Percentiles rank a stretch among this genome's conserved stretches.
phyloP scores from a whole-genome alignment of 2,113 vertebrate species.

The Aspidoscelis tigris region DNA sequence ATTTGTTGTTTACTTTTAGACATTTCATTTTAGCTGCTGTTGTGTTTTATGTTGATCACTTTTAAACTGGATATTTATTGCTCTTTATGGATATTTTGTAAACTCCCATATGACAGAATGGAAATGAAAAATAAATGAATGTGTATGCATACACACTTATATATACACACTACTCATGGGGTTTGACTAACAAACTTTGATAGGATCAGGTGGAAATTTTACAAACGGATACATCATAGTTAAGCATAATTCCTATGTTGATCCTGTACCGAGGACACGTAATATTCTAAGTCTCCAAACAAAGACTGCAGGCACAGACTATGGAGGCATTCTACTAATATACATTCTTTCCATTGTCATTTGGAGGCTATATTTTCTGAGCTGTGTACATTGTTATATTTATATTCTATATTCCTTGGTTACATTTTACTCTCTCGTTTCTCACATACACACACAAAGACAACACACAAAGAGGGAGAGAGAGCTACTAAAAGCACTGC shows the following conservation, averaged over 20 bases:
- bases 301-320: no score
- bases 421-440: no score
- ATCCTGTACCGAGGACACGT: neutral
- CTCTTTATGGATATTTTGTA: neutral
- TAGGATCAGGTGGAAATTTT: neutral
- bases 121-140: neutral
- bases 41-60: neutral
- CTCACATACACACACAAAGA: no score
- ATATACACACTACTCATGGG: neutral
- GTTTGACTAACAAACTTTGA: neutral
- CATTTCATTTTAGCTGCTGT: neutral
- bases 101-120: neutral
- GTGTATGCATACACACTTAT: neutral
- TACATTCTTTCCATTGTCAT: no score
- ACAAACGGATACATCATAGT: neutral
- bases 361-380: no score
- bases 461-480: no score
- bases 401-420: no score
- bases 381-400: no score
- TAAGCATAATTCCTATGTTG: neutral
- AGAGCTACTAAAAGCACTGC: no score
- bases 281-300: neutral
- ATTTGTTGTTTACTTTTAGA: neutral
- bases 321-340: no score
- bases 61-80: neutral